These are phyloP conservation scores for Bostrychus sinensis DNA, from an alignment of 2,113 vertebrate species.

Conservation along the genomic window DNA sequence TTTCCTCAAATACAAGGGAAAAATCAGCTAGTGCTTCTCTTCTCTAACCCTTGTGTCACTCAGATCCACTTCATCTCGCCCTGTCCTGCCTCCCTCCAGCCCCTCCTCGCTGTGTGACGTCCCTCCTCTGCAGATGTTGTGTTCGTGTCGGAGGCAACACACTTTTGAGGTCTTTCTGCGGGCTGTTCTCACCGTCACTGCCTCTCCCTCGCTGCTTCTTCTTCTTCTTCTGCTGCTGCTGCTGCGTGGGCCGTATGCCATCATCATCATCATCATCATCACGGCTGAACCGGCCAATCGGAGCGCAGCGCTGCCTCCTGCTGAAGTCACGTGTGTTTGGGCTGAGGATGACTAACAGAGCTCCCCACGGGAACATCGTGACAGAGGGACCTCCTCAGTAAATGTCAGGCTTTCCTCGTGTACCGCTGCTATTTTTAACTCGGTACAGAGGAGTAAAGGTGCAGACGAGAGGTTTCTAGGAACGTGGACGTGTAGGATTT, in stretches of 20 bases:
- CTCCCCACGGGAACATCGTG: neutral
- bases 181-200: constrained; percentile 53
- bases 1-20: too few species aligned
- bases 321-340: constrained; percentile 7
- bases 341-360: constrained; percentile 12
- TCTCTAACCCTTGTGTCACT: too few species aligned
- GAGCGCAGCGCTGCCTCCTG: constrained; percentile 22
- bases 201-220: constrained; percentile 40
- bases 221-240: constrained; percentile 23
- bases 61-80: too few species aligned
- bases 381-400: neutral
- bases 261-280: constrained; percentile 16
- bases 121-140: constrained; percentile 44
- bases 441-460: too few species aligned
- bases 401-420: constrained; percentile 9
- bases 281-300: constrained; percentile 23
- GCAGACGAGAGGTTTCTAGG: too few species aligned
- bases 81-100: too few species aligned
- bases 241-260: constrained; percentile 49
- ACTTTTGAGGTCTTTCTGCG: constrained; percentile 49
- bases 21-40: too few species aligned
- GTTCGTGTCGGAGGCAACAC: constrained; percentile 31
- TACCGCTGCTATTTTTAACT: neutral
- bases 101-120: too few species aligned
- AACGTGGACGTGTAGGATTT: too few species aligned